Percentiles rank a stretch among this genome's conserved stretches.
These are phyloP conservation scores for Alouatta palliata DNA, from an alignment of 2,113 vertebrate genomes.

Conservation along the genomic window DNA sequence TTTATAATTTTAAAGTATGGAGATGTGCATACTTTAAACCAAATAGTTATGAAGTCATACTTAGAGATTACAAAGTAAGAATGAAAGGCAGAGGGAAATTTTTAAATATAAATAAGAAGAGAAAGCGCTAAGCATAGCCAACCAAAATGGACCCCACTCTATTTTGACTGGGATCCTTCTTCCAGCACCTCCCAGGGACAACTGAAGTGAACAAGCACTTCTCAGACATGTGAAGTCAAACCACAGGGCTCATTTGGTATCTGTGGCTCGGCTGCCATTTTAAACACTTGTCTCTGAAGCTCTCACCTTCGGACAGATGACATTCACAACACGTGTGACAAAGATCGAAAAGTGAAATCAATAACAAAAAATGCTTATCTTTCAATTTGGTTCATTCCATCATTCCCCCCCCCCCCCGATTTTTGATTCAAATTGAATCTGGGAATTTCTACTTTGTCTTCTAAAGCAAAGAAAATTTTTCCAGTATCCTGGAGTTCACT, in stretches of 20 bases:
- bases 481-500: background rate
- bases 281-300: background rate
- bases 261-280: fast-evolving
- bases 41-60: background rate
- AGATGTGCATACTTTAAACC: background rate
- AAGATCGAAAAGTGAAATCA: background rate
- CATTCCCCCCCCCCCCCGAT: no score
- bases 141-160: background rate
- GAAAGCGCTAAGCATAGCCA: no score
- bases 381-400: background rate
- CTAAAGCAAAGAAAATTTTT: background rate
- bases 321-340: background rate
- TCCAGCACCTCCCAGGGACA: fast-evolving
- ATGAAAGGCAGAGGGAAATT: background rate
- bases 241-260: no score
- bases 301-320: background rate
- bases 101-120: background rate
- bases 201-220: fast-evolving
- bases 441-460: background rate
- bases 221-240: background rate
- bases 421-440: background rate
- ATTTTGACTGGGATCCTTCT: no score
- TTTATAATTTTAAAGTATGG: background rate
- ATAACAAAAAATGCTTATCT: background rate
- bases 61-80: background rate